Evolutionary conservation across 2,113 vertebrate species (phyloP).

Genomic region (Pomatostomus ruficeps): DNA sequence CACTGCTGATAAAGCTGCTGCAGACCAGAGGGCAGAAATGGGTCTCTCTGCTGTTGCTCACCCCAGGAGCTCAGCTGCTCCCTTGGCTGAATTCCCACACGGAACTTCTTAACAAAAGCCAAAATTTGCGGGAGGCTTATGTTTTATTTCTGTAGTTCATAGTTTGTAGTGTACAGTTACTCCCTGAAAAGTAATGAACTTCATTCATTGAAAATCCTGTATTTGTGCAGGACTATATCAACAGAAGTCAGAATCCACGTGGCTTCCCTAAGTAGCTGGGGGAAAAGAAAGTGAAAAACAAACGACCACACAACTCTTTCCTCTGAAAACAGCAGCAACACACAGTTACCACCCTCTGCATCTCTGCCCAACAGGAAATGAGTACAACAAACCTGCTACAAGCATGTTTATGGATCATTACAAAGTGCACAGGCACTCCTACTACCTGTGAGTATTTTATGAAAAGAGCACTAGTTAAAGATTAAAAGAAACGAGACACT

Average conservation of each 20-base stretch:
- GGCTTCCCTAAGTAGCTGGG: background rate
- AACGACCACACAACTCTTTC: background rate
- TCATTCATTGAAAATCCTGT: background rate
- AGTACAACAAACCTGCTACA: background rate
- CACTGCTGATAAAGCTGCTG: background rate
- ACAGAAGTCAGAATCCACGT: background rate
- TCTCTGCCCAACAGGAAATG: background rate
- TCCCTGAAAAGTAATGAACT: background rate
- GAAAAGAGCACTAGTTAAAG: conserved; percentile 11
- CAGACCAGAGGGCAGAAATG: background rate
- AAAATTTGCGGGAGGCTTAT: background rate
- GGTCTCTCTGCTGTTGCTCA: background rate
- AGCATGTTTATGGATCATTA: conserved; percentile 15
- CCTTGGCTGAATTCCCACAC: background rate
- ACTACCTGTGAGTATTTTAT: background rate
- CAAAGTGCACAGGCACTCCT: conserved; percentile 20
- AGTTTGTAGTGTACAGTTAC: background rate
- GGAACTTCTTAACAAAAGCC: background rate
- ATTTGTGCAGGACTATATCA: background rate
- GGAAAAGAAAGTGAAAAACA: background rate
- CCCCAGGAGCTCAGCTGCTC: background rate
- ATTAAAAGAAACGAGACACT: conserved; percentile 1
- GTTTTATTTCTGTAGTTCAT: background rate
- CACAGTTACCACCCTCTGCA: background rate
- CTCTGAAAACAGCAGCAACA: background rate